These are phyloP conservation scores for Plecturocebus donacophilus DNA, from an alignment of 2,113 vertebrate species.

Conservation along the genomic window DNA sequence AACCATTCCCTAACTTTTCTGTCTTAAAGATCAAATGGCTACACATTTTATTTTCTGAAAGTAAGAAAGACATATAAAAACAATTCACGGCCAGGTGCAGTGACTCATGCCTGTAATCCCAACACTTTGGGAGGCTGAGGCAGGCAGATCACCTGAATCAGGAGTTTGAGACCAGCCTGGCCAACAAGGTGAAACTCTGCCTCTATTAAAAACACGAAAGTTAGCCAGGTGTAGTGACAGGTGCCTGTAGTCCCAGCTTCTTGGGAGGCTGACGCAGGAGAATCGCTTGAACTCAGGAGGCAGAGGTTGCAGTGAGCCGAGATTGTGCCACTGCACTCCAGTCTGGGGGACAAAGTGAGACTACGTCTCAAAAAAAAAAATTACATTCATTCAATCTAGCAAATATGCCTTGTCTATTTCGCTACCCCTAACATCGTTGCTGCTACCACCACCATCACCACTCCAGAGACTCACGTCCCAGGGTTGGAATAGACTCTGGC, in stretches of 20 bases:
- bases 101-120: background rate
- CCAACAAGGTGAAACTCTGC: background rate
- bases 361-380: background rate
- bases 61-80: too few species aligned
- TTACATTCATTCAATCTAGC: background rate
- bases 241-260: background rate
- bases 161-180: background rate
- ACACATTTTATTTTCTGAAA: background rate
- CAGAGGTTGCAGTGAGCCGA: background rate
- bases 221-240: background rate
- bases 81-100: too few species aligned
- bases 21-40: constrained; percentile 26
- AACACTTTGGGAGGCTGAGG: background rate
- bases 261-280: background rate
- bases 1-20: background rate
- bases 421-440: background rate
- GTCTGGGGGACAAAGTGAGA: background rate
- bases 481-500: background rate
- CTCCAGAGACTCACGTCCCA: background rate
- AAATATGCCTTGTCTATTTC: background rate
- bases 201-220: background rate
- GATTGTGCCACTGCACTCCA: background rate
- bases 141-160: background rate
- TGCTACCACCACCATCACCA: background rate
- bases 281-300: background rate